These are phyloP conservation scores for Anthoscopus minutus DNA, from an alignment of 2,113 vertebrate genomes.

Conservation along the genomic window DNA sequence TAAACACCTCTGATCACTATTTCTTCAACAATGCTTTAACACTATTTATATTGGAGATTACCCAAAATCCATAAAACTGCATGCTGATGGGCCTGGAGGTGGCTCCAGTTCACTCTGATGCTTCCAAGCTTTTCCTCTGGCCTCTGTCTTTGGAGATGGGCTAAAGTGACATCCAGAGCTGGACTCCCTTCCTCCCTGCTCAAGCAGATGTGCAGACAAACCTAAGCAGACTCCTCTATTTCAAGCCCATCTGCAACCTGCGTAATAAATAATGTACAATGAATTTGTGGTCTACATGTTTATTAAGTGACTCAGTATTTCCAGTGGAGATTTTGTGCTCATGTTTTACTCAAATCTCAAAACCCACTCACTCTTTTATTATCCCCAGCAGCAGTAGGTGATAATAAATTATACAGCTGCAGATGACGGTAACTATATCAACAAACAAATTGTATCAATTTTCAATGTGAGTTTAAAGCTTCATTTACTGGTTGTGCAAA, in stretches of 20 bases:
- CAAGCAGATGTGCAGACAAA: neutral
- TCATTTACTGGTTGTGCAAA: neutral
- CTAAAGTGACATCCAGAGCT: neutral
- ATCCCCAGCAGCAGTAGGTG: conserved; percentile 14
- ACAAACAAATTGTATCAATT: conserved; percentile 50
- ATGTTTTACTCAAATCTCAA: conserved; percentile 38
- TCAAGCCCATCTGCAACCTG: conserved; percentile 21
- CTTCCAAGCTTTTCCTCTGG: neutral
- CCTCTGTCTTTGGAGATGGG: neutral
- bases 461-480: conserved; percentile 15
- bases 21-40: neutral
- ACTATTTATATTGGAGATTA: neutral
- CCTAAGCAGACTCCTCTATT: neutral
- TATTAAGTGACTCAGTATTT: conserved; percentile 58
- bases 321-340: conserved; percentile 48
- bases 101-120: neutral
- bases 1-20: neutral
- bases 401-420: conserved; percentile 52
- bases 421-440: conserved; percentile 35
- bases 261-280: neutral
- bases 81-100: neutral
- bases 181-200: neutral
- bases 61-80: neutral
- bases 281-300: conserved; percentile 42
- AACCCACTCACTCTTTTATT: conserved; percentile 52